These are phyloP conservation scores for Littorina saxatilis DNA, from an alignment of 1,140 invertebrate species.

Conservation along the genomic window DNA sequence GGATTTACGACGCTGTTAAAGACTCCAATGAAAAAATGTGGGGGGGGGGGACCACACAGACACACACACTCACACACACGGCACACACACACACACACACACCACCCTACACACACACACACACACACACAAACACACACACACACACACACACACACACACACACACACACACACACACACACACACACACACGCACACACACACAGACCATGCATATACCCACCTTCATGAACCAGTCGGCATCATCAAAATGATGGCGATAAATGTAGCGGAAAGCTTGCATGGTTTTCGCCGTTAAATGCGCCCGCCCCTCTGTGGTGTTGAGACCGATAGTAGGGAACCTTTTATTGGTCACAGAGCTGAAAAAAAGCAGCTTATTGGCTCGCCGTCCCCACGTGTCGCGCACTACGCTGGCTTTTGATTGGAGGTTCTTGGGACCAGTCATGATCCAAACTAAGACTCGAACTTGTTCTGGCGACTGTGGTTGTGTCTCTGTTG, in stretches of 20 bases:
- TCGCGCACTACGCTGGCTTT: constrained; percentile 95
- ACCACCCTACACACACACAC: too few relatives aligned
- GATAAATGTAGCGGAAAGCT: constrained; percentile 84
- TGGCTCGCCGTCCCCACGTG: constrained; percentile 96
- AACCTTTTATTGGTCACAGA: constrained; percentile 60
- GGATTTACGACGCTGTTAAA: too few relatives aligned
- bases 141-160: too few relatives aligned
- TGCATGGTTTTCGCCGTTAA: constrained; percentile 71
- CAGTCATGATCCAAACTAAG: constrained; percentile 96
- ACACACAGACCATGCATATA: too few relatives aligned
- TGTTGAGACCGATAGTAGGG: constrained; percentile 65
- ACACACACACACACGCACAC: too few relatives aligned
- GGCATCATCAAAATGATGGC: constrained; percentile 70
- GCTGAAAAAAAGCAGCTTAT: constrained; percentile 77
- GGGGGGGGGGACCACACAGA: too few relatives aligned
- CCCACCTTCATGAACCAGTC: constrained; percentile 74
- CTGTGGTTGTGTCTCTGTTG: constrained; percentile 83
- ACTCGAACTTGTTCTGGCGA: constrained; percentile 82
- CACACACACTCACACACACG: too few relatives aligned
- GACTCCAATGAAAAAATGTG: too few relatives aligned
- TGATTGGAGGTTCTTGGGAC: constrained; percentile 90
- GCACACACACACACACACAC: too few relatives aligned
- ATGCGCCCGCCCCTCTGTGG: constrained; percentile 69
- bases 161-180: too few relatives aligned
- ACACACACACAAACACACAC: too few relatives aligned